A percentile compares a stretch with the other conserved stretches of the same genome.
Conservation (phyloP, 2,797 vertebrate genomes). For the Leuciscus waleckii region DNA sequence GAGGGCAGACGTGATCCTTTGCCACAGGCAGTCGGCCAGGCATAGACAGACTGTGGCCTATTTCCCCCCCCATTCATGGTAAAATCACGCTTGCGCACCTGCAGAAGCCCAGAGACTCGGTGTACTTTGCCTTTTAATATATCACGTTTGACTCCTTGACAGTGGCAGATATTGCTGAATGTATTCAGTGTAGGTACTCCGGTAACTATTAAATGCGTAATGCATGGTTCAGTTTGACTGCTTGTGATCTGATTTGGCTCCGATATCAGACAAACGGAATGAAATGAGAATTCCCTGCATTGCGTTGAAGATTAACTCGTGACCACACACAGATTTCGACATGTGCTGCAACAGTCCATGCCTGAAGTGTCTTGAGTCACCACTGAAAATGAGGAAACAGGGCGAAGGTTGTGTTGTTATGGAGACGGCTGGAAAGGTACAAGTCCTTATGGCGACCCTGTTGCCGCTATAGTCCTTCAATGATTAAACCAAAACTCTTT, state of each 20-base stretch:
- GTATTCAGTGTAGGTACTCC: not conserved
- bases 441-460: slow-evolving; percentile 33
- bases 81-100: slow-evolving; percentile 9
- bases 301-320: slow-evolving; percentile 39
- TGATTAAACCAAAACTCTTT: slow-evolving; percentile 52
- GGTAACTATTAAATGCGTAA: not conserved
- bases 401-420: slow-evolving; percentile 53
- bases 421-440: slow-evolving; percentile 13
- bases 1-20: slow-evolving; percentile 24
- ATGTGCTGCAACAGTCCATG: not conserved
- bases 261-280: not conserved
- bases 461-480: slow-evolving; percentile 27
- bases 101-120: not conserved
- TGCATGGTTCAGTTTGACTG: not conserved
- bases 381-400: slow-evolving; percentile 20
- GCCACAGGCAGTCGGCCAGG: slow-evolving; percentile 42
- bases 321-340: slow-evolving; percentile 37
- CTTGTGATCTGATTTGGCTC: slow-evolving; percentile 6
- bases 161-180: not conserved
- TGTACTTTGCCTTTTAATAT: not conserved
- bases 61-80: slow-evolving; percentile 28
- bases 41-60: slow-evolving; percentile 39
- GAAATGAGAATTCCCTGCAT: slow-evolving; percentile 18
- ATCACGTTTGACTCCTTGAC: not conserved
- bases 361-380: slow-evolving; percentile 24